Base-by-base conservation (phyloP, 2,113 vertebrate species). In the Oryzias woworae region DNA sequence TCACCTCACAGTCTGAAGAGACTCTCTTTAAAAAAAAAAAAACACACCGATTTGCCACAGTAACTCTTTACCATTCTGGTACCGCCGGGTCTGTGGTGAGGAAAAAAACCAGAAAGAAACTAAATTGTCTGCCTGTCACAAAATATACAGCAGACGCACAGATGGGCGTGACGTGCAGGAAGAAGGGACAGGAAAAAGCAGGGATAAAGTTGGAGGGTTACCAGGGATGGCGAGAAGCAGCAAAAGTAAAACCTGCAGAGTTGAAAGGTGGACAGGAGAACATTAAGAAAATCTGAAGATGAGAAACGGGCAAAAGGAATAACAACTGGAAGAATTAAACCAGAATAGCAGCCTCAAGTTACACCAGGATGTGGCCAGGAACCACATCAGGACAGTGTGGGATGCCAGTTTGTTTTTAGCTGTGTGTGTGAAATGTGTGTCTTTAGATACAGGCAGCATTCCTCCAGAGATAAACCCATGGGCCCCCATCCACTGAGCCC, bases 401-500 rank as follows among this genome's bases (percentile, higher is more conserved):
- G 73, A 67, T 44, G 22, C 70, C 53, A 53, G 62, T 77, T 75
- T 69, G 64, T 73, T 82, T 84, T 86, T 69, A 63, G 71, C 67
- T 51, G 71, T 47, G 74, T 73, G 66, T 73, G 66, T 80, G 64
- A 87, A 87, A 86, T 89, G 87, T 90, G 90, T 71, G 80, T 80
- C 77, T 83, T 85, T 71, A 85, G 90, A 92, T 92, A 92, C 79
- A 84, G 78, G 65, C 86, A 82, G 88, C 85, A 88, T 91, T 91
- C 88, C 87, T 84, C 71, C 69, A 81, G 82, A 91, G 91, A 93
- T 92, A 93, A 92, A 86, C 82, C 85, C 76, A 71, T 54, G 70
- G 82, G 75, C 85, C 89, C 82, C 80, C 51, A 14, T 74, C 82
- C 73, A 64, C 68, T 70, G 53, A 61, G 28, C 73, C 80, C 81